Evolutionary conservation across 2,888 invertebrate genomes (phyloP).

Genomic region (Himalopsyche kuldschensis): DNA sequence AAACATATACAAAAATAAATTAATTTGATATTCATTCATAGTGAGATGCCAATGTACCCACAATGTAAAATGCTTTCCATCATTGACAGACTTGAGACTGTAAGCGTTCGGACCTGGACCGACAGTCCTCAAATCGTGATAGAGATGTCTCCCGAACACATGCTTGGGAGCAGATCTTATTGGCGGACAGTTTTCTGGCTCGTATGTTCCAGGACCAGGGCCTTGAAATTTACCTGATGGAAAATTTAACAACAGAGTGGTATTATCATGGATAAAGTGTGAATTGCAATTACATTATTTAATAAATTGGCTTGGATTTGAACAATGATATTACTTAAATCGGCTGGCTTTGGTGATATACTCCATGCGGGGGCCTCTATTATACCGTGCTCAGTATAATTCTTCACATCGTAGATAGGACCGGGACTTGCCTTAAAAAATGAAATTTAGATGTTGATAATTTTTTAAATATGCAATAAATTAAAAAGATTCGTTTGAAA

Average conservation of each 20-base stretch:
- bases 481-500: too few relatives aligned
- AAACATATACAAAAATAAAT: too few relatives aligned
- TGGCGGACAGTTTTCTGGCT: constrained; percentile 59
- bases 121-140: constrained; percentile 42
- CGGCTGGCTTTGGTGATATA: constrained; percentile 47
- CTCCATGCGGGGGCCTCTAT: constrained; percentile 60
- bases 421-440: constrained; percentile 50
- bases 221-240: constrained; percentile 41
- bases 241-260: too few relatives aligned
- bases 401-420: constrained; percentile 55
- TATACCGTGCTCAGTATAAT: constrained; percentile 53
- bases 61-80: constrained; percentile 54
- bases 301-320: too few relatives aligned
- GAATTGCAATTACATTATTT: too few relatives aligned
- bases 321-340: too few relatives aligned
- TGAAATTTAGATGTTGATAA: constrained; percentile 10
- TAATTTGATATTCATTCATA: background rate
- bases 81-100: constrained; percentile 52
- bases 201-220: constrained; percentile 69
- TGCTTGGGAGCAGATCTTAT: constrained; percentile 62
- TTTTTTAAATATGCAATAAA: too few relatives aligned
- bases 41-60: constrained; percentile 41
- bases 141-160: constrained; percentile 57
- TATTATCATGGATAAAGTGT: too few relatives aligned
- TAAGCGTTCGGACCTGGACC: constrained; percentile 69